phyloP scores from a whole-genome alignment of 2,888 invertebrate genomes.

The Thereva unica region DNA sequence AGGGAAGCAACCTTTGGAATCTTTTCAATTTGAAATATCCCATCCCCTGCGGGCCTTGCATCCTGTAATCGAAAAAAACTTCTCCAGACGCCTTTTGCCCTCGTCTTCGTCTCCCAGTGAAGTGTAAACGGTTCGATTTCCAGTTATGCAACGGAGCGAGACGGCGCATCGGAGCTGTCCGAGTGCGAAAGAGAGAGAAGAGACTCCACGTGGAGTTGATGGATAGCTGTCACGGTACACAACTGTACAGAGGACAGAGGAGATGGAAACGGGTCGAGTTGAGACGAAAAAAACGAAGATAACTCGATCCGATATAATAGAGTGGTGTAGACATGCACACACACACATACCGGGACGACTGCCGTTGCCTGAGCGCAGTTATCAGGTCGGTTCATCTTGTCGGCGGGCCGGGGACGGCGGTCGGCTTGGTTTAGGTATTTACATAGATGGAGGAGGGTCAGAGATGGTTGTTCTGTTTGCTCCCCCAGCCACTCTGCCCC shows the following conservation, averaged over 20 bases:
- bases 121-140: conserved; percentile 22
- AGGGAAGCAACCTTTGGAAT: conserved; percentile 19
- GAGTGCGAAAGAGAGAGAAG: not conserved
- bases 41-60: conserved; percentile 13
- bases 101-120: conserved; percentile 27
- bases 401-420: not conserved
- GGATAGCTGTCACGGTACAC: conserved; percentile 21
- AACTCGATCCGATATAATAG: conserved; percentile 34
- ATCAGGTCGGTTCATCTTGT: conserved; percentile 31
- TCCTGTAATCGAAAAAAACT: conserved; percentile 13
- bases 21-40: conserved; percentile 33
- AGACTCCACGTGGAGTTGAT: conserved; percentile 31
- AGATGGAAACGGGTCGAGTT: conserved; percentile 31
- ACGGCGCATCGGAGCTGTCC: not conserved
- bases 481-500: no score
- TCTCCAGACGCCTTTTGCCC: conserved; percentile 27
- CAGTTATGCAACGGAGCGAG: not conserved
- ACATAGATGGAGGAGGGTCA: not conserved
- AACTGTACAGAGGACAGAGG: conserved; percentile 6
- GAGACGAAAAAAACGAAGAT: conserved; percentile 28
- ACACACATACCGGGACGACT: conserved; percentile 12
- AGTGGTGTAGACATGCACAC: conserved; percentile 32
- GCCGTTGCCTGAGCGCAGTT: conserved; percentile 6
- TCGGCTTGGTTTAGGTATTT: conserved; percentile 14
- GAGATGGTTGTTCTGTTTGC: not conserved